Percentiles rank a stretch among this genome's conserved stretches.
Evolutionary conservation across 2,113 vertebrate genomes (phyloP).

Genomic region (Euleptes europaea): DNA sequence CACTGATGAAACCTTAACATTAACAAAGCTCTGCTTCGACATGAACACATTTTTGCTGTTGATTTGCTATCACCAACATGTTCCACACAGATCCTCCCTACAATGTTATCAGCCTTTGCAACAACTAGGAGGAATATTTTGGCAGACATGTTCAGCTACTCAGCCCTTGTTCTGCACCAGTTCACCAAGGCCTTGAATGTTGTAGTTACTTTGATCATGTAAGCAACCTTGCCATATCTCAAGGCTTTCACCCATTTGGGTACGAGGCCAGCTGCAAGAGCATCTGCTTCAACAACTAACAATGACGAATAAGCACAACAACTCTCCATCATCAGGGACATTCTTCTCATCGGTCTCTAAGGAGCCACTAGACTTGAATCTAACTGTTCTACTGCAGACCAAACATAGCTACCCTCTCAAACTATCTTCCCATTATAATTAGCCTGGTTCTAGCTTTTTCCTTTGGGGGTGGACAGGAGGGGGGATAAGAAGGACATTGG

Average conservation of each 20-base stretch:
- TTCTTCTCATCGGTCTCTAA: slow-evolving; percentile 15
- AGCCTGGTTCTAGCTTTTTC: neutral
- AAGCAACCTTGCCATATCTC: neutral
- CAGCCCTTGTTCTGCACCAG: neutral
- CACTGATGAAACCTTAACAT: neutral
- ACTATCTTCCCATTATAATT: neutral
- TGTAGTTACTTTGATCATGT: neutral
- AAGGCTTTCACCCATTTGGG: slow-evolving; percentile 2
- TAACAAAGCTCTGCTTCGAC: too few species aligned
- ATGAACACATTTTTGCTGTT: neutral
- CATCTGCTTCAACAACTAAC: slow-evolving; percentile 17
- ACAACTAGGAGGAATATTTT: slow-evolving; percentile 29
- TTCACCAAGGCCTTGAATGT: neutral
- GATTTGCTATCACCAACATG: neutral
- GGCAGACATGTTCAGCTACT: neutral
- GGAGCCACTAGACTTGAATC: too few species aligned
- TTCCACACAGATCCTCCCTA: neutral
- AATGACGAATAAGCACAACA: neutral
- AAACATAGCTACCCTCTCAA: too few species aligned
- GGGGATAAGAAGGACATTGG: neutral
- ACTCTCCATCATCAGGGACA: neutral
- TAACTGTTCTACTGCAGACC: too few species aligned
- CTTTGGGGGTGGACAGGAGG: neutral
- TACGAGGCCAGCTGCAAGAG: neutral
- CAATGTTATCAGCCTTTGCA: neutral